A percentile compares a stretch with the other conserved stretches of the same genome.
Conservation (phyloP, 2,888 invertebrate species). For the Ophion costatus region DNA sequence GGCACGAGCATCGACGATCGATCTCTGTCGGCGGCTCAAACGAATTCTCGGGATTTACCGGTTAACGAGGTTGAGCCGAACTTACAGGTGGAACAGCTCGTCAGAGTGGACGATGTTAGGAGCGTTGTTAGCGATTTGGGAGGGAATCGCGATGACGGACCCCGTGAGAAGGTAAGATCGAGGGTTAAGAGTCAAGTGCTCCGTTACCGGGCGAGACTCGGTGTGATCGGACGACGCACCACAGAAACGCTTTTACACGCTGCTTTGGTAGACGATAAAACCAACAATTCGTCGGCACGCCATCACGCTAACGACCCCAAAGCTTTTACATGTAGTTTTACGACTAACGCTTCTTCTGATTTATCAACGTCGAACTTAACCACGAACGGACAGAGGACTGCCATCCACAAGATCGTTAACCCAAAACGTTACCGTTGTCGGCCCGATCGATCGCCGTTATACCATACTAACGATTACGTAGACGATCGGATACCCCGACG, state of each 20-base stretch:
- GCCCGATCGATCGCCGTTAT: neutral
- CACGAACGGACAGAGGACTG: neutral
- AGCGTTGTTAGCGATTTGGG: slow-evolving; percentile 58
- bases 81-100: slow-evolving; percentile 21
- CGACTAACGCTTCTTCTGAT: slow-evolving; percentile 51
- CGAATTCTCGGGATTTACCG: slow-evolving; percentile 22
- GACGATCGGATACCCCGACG: slow-evolving; percentile 54
- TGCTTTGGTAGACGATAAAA: slow-evolving; percentile 31
- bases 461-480: slow-evolving; percentile 42
- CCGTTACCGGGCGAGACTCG: slow-evolving; percentile 49
- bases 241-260: slow-evolving; percentile 53
- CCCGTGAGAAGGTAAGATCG: slow-evolving; percentile 81
- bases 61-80: slow-evolving; percentile 11
- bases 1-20: neutral
- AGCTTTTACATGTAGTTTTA: slow-evolving; percentile 37
- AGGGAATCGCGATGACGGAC: slow-evolving; percentile 53
- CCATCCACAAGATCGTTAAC: neutral
- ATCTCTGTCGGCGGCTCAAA: slow-evolving; percentile 12
- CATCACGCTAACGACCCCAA: neutral
- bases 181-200: slow-evolving; percentile 78
- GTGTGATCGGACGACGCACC: slow-evolving; percentile 42
- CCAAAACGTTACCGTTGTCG: slow-evolving; percentile 6
- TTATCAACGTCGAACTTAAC: neutral
- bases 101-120: slow-evolving; percentile 53
- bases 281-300: neutral